Conservation (phyloP, 2,888 invertebrate species). For the Peribatodes rhomboidaria region DNA sequence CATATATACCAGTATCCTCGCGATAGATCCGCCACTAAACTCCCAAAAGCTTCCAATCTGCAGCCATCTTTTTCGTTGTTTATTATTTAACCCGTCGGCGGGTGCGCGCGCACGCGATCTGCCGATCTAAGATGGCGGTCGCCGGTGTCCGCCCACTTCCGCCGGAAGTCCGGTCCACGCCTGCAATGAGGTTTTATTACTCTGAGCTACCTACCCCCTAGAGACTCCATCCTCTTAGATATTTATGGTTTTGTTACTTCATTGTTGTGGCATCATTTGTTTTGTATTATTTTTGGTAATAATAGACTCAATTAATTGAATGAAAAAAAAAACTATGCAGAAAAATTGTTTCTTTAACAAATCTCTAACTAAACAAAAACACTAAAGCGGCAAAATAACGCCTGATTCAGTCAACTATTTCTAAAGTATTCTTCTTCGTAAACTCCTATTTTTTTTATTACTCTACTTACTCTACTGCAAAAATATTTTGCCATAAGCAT, state of each 20-base stretch:
- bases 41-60: conserved; percentile 44
- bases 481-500: no score
- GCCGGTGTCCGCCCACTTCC: conserved; percentile 74
- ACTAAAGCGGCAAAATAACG: no score
- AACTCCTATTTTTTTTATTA: not conserved
- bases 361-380: no score
- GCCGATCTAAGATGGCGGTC: conserved; percentile 71
- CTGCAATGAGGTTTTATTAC: conserved; percentile 34
- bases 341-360: no score
- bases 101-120: conserved; percentile 64
- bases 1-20: not conserved
- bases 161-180: conserved; percentile 73
- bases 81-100: conserved; percentile 57
- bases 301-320: no score
- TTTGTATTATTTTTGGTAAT: no score
- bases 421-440: not conserved
- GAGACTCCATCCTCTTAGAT: conserved; percentile 19
- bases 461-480: no score
- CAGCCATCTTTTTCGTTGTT: conserved; percentile 52
- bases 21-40: conserved; percentile 40
- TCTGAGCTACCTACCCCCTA: conserved; percentile 20
- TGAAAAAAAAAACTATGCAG: no score
- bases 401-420: no score
- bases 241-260: conserved; percentile 18
- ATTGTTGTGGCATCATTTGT: conserved; percentile 17